Base-by-base conservation (phyloP, 1,140 invertebrate species). In the Coboldia fuscipes region DNA sequence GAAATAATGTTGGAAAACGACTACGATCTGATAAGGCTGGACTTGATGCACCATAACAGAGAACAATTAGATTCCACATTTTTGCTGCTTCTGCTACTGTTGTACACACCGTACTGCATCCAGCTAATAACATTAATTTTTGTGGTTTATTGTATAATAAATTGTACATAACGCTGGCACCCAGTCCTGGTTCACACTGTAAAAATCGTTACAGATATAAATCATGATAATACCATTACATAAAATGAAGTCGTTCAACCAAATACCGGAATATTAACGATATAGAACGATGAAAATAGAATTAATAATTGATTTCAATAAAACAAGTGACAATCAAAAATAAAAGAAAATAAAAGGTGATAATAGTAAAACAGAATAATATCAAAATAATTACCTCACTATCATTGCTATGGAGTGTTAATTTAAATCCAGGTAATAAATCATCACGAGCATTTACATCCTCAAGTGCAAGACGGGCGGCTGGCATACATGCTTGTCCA, bases 41-140 rank as follows among this genome's bases (percentile, higher is more conserved):
- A 16, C 90, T 97, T 47, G 88, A 94, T 2, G 92, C 92, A 16
- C 94, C 94, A 56, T 97, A 99, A 44, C 92, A 97, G 7, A 97
- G 59, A 61, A 98, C 94, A 48, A 98, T 81, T 26, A 99, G 65
- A 62, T 99, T 98, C 93, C 94, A 99, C 84, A 97, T 97, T 62
- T 94, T 96, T 18, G 94, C 93, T 20, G 93, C 89, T 62, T 98
- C 93, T 1, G 93, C 93, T 1, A 99, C 89, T 28, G 93, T 96
- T 7, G 94, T 98, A 46, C 93, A 97, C n/a, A 98, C 94, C 3
- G 92, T 96, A 42, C 88, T 94, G 57, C 94, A 98, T 31, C 94
- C 96, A 4, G 88, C 85, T 18, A 99, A 61, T 32, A 98, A 60
- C 66, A 98, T 86, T 40, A 98, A 61, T 61, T 98, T 98, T 44